phyloP scores from a whole-genome alignment of 2,888 invertebrate genomes.

The Imbricaverruca yamaguchii region DNA sequence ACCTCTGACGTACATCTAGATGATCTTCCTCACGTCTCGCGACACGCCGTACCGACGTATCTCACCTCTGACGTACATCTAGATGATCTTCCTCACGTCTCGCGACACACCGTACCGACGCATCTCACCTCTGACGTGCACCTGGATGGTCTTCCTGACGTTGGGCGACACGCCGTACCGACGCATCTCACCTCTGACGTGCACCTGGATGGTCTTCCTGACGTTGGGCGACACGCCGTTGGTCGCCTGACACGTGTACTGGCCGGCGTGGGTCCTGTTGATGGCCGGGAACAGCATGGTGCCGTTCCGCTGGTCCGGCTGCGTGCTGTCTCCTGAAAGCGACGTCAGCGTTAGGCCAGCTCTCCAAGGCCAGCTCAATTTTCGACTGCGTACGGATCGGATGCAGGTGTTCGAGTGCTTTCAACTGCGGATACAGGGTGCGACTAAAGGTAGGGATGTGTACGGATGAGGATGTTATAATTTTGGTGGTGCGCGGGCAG shows the following conservation, averaged over 20 bases:
- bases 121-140: not conserved
- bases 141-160: not conserved
- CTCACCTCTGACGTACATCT: not conserved
- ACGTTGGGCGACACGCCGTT: conserved; percentile 39
- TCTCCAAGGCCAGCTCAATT: too few species aligned
- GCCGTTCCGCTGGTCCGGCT: not conserved
- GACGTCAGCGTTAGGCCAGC: too few species aligned
- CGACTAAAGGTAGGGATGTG: too few species aligned
- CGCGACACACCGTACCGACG: not conserved
- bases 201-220: not conserved
- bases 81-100: not conserved
- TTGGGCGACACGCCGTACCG: not conserved
- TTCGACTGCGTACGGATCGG: too few species aligned
- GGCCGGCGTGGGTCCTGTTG: conserved; percentile 41
- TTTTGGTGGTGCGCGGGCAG: too few species aligned
- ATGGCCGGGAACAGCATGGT: not conserved
- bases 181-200: not conserved
- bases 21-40: too few species aligned
- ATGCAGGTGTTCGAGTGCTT: too few species aligned
- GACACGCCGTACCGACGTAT: too few species aligned
- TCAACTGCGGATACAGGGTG: too few species aligned
- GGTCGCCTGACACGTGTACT: conserved; percentile 46
- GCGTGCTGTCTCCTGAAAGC: not conserved
- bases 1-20: too few species aligned
- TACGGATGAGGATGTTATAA: too few species aligned